Evolutionary conservation across 2,888 invertebrate genomes (phyloP).

Genomic region (Diarsia rubi): DNA sequence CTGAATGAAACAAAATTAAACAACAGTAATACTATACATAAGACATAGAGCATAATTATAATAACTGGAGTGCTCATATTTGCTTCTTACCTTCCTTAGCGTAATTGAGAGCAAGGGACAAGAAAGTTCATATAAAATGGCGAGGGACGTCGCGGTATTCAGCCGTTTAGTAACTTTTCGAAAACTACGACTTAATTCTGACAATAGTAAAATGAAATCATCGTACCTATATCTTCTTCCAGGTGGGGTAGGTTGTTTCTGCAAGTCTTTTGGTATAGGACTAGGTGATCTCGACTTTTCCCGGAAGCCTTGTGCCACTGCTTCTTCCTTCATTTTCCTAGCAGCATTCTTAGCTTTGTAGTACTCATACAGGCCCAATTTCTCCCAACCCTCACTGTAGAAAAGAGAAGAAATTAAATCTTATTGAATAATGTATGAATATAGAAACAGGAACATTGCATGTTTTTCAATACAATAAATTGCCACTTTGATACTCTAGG

Average conservation of each 20-base stretch:
- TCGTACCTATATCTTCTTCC: slow-evolving; percentile 93
- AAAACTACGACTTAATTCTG: background rate
- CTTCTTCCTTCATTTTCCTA: slow-evolving; percentile 96
- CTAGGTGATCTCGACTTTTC: slow-evolving; percentile 94
- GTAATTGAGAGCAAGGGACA: slow-evolving; percentile 4
- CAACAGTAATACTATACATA: background rate
- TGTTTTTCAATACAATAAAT: background rate
- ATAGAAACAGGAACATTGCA: background rate
- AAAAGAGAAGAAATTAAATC: slow-evolving; percentile 4
- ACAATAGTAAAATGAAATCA: slow-evolving; percentile 25
- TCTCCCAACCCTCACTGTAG: slow-evolving; percentile 98
- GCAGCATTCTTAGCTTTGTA: slow-evolving; percentile 98
- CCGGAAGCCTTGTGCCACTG: slow-evolving; percentile 93
- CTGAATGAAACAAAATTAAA: background rate
- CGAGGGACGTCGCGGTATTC: background rate
- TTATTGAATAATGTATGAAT: background rate
- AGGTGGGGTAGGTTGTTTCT: slow-evolving; percentile 93
- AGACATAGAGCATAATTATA: background rate
- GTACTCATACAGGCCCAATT: slow-evolving; percentile 98
- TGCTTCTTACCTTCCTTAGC: background rate
- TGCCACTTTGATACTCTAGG: background rate
- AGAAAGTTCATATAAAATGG: background rate
- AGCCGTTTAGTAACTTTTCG: background rate
- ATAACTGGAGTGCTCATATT: slow-evolving; percentile 14
- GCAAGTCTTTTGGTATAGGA: slow-evolving; percentile 94